phyloP scores from a whole-genome alignment of 2,113 vertebrate species.

The Epinephelus fuscoguttatus region DNA sequence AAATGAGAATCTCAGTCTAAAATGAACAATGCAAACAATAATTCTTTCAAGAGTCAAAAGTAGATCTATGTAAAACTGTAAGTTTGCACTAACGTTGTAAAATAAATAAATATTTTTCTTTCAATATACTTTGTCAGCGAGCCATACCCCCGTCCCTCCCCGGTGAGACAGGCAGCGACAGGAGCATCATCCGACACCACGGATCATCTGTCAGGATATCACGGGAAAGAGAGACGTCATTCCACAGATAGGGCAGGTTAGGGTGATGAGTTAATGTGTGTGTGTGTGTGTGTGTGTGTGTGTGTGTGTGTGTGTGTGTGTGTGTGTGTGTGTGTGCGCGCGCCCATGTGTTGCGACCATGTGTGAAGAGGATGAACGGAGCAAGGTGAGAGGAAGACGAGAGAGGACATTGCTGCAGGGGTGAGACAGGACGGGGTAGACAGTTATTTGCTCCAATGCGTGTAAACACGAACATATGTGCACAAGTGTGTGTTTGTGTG shows the following conservation, averaged over 20 bases:
- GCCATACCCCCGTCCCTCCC: neutral
- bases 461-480: constrained; percentile 57
- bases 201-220: constrained; percentile 81
- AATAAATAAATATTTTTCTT: constrained; percentile 1
- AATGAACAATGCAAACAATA: neutral
- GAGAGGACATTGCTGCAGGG: constrained; percentile 26
- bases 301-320: neutral
- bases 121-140: constrained; percentile 12
- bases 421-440: neutral
- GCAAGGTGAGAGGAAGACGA: constrained; percentile 59
- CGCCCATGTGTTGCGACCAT: neutral
- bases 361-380: constrained; percentile 20
- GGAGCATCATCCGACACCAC: constrained; percentile 70
- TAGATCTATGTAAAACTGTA: constrained; percentile 1
- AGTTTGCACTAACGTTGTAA: constrained; percentile 2
- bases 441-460: constrained; percentile 43
- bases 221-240: constrained; percentile 76
- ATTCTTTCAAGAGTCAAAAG: neutral
- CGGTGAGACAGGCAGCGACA: constrained; percentile 73
- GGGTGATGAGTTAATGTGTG: constrained; percentile 59
- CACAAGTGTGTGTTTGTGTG: constrained; percentile 20
- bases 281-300: constrained; percentile 19
- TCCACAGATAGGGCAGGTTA: constrained; percentile 61
- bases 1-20: neutral
- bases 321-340: constrained; percentile 1